Evolutionary conservation across 2,797 vertebrate species (phyloP).

Genomic region (Monodelphis domestica): DNA sequence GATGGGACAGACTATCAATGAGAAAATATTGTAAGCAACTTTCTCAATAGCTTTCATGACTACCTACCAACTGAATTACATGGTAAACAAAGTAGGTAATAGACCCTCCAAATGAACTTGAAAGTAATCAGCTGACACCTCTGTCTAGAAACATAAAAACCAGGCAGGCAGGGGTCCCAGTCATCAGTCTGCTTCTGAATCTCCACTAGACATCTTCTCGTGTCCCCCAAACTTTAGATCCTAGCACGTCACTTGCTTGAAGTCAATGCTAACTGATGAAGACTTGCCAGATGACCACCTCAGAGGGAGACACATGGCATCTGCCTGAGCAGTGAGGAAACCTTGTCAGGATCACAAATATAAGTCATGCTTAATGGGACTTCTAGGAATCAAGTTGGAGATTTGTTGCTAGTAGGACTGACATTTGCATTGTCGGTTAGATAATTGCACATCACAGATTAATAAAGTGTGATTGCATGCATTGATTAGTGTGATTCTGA

Average conservation of each 20-base stretch:
- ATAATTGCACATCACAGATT: not conserved
- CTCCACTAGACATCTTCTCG: not conserved
- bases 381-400: not conserved
- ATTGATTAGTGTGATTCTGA: not conserved
- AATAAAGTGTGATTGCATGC: not conserved
- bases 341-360: not conserved
- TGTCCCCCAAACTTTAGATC: not conserved
- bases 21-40: not conserved
- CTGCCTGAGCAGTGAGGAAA: not conserved
- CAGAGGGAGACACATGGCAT: not conserved
- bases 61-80: not conserved
- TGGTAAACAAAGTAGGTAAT: not conserved
- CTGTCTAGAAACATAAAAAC: not conserved
- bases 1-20: not conserved
- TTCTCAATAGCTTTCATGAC: not conserved
- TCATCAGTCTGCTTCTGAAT: not conserved
- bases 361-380: not conserved
- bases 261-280: not conserved
- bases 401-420: not conserved
- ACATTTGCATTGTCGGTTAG: not conserved
- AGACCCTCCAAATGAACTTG: not conserved
- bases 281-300: not conserved
- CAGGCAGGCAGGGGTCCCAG: not conserved
- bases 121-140: not conserved
- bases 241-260: not conserved